Conservation (phyloP, 2,888 invertebrate species). For the Drosophila rellima region DNA sequence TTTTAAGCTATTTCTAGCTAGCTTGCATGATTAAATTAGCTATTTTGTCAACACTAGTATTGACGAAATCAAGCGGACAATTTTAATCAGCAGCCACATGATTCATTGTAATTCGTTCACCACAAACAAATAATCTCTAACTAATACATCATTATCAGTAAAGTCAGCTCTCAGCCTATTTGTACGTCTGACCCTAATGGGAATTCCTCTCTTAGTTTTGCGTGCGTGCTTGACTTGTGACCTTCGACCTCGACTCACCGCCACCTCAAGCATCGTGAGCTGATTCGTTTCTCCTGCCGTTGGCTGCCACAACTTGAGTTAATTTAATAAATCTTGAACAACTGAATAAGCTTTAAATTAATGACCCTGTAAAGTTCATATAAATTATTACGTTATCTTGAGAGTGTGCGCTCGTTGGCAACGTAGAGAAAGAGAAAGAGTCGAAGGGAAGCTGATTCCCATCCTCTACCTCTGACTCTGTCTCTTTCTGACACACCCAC, state of each 20-base stretch:
- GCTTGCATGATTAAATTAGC: too few relatives aligned
- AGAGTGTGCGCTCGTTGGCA: constrained; percentile 34
- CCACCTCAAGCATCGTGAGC: neutral
- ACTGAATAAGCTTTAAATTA: constrained; percentile 85
- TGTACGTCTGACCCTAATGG: neutral
- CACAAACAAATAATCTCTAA: neutral
- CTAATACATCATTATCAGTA: constrained; percentile 30
- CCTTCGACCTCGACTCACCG: neutral
- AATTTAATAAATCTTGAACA: constrained; percentile 85
- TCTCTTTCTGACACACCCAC: neutral
- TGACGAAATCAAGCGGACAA: neutral
- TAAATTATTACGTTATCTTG: constrained; percentile 81
- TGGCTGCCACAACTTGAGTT: constrained; percentile 81
- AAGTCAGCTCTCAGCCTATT: constrained; percentile 7
- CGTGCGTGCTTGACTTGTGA: constrained; percentile 23
- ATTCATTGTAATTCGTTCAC: neutral
- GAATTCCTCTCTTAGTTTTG: constrained; percentile 14
- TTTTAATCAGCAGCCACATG: neutral
- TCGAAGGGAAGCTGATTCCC: constrained; percentile 10
- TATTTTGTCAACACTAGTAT: neutral
- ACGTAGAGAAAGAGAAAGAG: constrained; percentile 24
- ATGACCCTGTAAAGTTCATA: constrained; percentile 84
- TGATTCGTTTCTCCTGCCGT: constrained; percentile 24
- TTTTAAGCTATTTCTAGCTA: too few relatives aligned
- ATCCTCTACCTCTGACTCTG: neutral